Evolutionary conservation across 2,888 invertebrate genomes (phyloP).

Genomic region (Drosophila austrosaltans): DNA sequence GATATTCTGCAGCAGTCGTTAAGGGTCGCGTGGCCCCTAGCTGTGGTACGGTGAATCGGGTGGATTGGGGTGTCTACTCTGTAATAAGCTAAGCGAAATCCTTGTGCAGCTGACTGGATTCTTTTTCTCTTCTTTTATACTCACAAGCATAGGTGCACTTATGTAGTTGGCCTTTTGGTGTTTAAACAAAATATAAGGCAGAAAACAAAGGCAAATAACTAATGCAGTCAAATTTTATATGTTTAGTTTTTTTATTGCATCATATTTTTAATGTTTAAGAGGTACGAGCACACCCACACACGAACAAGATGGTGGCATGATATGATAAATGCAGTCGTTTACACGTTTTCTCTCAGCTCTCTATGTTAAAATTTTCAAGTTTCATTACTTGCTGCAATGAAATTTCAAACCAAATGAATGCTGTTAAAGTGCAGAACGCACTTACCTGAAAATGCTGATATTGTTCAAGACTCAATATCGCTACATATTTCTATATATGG

Average conservation of each 20-base stretch:
- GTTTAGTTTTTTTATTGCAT: conserved; percentile 54
- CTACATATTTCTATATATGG: conserved; percentile 7
- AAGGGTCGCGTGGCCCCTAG: conserved; percentile 47
- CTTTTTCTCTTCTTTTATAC: conserved; percentile 38
- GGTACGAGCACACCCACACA: neutral
- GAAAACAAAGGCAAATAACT: conserved; percentile 29
- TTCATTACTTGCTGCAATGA: neutral
- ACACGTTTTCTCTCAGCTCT: neutral
- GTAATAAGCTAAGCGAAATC: conserved; percentile 41
- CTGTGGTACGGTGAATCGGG: neutral
- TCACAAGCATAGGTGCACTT: conserved; percentile 74
- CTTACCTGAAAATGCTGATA: neutral
- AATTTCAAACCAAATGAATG: neutral
- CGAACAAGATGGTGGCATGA: neutral
- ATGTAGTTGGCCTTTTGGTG: conserved; percentile 60
- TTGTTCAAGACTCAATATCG: neutral
- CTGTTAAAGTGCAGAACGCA: neutral
- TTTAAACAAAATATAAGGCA: conserved; percentile 33
- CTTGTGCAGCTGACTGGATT: conserved; percentile 28
- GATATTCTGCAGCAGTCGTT: conserved; percentile 53
- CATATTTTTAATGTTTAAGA: conserved; percentile 40
- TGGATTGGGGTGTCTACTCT: conserved; percentile 16
- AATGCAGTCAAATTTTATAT: conserved; percentile 66
- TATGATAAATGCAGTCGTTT: neutral
- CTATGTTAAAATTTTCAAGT: neutral